Percentiles rank a stretch among this genome's conserved stretches.
Evolutionary conservation across 1,140 invertebrate species (phyloP).

Genomic region (Calephelis virginiensis): DNA sequence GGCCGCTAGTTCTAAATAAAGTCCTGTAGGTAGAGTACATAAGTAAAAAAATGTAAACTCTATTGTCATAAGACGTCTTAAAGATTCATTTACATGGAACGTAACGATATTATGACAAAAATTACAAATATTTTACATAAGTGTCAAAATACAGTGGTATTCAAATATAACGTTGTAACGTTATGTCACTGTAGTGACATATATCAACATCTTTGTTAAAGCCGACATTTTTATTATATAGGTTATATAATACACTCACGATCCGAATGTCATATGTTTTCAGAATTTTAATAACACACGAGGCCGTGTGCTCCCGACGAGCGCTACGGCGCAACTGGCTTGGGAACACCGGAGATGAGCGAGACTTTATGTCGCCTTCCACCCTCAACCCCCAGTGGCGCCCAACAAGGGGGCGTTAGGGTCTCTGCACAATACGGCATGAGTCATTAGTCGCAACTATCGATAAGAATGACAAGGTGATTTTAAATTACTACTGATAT

Average conservation of each 20-base stretch:
- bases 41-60: no score
- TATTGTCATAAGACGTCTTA: no score
- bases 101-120: no score
- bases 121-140: no score
- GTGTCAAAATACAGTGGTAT: no score
- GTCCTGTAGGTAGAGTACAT: no score
- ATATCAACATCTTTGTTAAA: no score
- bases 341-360: constrained; percentile 10
- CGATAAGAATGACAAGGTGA: neutral
- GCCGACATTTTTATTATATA: no score
- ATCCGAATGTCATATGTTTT: constrained; percentile 48
- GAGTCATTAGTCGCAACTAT: constrained; percentile 1
- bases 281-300: constrained; percentile 28
- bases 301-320: constrained; percentile 43
- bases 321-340: constrained; percentile 66
- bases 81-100: no score
- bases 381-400: constrained; percentile 43
- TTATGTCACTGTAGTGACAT: no score
- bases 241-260: constrained; percentile 66
- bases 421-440: neutral
- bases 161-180: no score
- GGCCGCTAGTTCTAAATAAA: no score
- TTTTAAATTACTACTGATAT: neutral
- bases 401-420: constrained; percentile 32
- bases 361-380: constrained; percentile 39